Conservation (phyloP, 2,797 vertebrate species). For the Myotis pilosus region DNA sequence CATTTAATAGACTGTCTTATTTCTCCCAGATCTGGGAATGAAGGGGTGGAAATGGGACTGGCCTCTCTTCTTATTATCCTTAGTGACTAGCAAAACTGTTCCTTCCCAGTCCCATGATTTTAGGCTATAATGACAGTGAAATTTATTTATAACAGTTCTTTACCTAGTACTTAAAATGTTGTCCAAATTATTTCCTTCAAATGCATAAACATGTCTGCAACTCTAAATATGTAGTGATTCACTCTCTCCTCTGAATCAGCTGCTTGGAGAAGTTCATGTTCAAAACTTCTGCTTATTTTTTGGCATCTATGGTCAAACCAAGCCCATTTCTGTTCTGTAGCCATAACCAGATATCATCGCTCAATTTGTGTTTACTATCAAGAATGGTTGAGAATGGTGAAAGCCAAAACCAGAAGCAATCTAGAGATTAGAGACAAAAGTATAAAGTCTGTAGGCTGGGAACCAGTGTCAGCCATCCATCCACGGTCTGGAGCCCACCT, state of each 20-base stretch:
- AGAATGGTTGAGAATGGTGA: neutral
- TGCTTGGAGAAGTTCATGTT: neutral
- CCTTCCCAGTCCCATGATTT: neutral
- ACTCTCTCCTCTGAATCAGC: neutral
- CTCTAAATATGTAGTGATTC: constrained; percentile 3
- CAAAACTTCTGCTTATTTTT: neutral
- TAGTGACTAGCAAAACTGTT: neutral
- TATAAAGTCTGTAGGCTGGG: neutral
- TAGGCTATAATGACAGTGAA: neutral
- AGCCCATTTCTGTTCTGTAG: neutral
- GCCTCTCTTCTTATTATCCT: neutral
- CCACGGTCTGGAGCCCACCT: neutral
- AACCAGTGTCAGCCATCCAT: neutral
- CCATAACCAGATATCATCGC: neutral
- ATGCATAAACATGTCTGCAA: neutral
- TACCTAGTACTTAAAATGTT: constrained; percentile 11
- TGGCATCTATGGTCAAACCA: neutral
- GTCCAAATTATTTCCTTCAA: constrained; percentile 8
- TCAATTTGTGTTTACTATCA: neutral
- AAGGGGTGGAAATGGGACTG: neutral
- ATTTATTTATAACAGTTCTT: neutral
- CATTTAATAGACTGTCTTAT: neutral
- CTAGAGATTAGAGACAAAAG: neutral
- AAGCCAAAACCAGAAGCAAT: constrained; percentile 26
- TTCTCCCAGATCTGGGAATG: neutral